A percentile compares a stretch with the other conserved stretches of the same genome.
These are phyloP conservation scores for Hypotaenidia okinawae DNA, from an alignment of 2,797 vertebrate genomes.

Conservation along the genomic window DNA sequence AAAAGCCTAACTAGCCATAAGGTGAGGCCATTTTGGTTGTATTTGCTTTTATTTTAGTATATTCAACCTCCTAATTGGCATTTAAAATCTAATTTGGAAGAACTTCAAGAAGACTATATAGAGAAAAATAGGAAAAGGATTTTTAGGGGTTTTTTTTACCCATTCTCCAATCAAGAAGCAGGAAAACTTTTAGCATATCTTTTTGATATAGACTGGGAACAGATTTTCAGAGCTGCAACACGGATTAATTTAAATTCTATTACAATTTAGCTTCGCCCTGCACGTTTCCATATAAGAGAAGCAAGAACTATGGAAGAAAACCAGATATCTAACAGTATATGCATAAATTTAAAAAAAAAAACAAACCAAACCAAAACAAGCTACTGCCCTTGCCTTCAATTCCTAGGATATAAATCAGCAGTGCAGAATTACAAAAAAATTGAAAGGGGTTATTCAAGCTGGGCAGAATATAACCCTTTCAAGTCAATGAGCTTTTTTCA, in stretches of 20 bases:
- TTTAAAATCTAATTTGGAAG: slow-evolving; percentile 99
- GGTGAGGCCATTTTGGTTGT: slow-evolving; percentile 97
- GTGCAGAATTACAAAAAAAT: not conserved
- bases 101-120: slow-evolving; percentile 98
- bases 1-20: slow-evolving; percentile 99
- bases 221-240: slow-evolving; percentile 63
- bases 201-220: slow-evolving; percentile 73
- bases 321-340: not conserved
- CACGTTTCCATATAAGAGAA: slow-evolving; percentile 11
- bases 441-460: not conserved
- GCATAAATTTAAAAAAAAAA: not conserved
- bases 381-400: not conserved
- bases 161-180: slow-evolving; percentile 79
- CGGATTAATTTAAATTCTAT: slow-evolving; percentile 73
- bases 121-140: slow-evolving; percentile 75
- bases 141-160: slow-evolving; percentile 71
- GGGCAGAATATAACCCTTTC: not conserved
- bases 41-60: slow-evolving; percentile 99
- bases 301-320: slow-evolving; percentile 19
- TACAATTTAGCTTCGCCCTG: slow-evolving; percentile 55
- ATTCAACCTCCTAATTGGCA: slow-evolving; percentile 99
- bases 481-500: not conserved
- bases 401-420: not conserved
- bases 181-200: slow-evolving; percentile 76
- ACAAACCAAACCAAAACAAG: not conserved